A percentile compares a stretch with the other conserved stretches of the same genome.
Conservation (phyloP, 2,888 invertebrate genomes). For the Meandrusa payeni region DNA sequence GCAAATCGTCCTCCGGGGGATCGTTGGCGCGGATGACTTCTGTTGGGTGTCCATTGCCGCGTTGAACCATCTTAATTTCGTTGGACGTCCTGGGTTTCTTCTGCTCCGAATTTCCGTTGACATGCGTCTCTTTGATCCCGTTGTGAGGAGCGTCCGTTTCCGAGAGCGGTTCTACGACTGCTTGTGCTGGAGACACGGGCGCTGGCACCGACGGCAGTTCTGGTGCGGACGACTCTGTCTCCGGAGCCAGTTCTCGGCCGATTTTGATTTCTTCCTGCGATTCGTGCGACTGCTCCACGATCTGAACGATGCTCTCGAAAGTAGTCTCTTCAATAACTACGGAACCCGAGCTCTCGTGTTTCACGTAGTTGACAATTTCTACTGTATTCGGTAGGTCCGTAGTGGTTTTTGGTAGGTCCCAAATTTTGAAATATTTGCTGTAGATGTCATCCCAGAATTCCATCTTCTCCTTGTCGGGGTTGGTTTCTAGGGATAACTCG, state of each 20-base stretch:
- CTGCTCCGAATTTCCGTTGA: constrained; percentile 42
- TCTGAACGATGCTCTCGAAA: constrained; percentile 25
- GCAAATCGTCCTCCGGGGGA: constrained; percentile 71
- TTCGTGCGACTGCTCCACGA: constrained; percentile 8
- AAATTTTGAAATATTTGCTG: constrained; percentile 60
- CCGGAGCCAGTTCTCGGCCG: constrained; percentile 37
- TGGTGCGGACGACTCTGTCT: constrained; percentile 39
- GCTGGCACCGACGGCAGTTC: constrained; percentile 35
- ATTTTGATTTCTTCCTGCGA: constrained; percentile 20
- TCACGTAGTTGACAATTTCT: constrained; percentile 22
- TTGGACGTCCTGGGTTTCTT: constrained; percentile 56
- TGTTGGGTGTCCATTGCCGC: constrained; percentile 54
- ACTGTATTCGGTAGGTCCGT: constrained; percentile 30
- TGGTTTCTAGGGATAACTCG: constrained; percentile 53
- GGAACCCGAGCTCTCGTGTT: constrained; percentile 26
- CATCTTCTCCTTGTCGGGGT: constrained; percentile 63
- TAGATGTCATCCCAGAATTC: constrained; percentile 67
- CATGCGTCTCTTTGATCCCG: constrained; percentile 30
- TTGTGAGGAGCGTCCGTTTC: constrained; percentile 30
- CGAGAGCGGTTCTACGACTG: constrained; percentile 23
- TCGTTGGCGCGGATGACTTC: constrained; percentile 73
- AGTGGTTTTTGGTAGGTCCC: constrained; percentile 50
- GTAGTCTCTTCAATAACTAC: constrained; percentile 31
- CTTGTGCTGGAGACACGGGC: constrained; percentile 34
- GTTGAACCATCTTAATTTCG: constrained; percentile 67